These are phyloP conservation scores for Liasis olivaceus DNA, from an alignment of 2,797 vertebrate genomes.

Conservation along the genomic window DNA sequence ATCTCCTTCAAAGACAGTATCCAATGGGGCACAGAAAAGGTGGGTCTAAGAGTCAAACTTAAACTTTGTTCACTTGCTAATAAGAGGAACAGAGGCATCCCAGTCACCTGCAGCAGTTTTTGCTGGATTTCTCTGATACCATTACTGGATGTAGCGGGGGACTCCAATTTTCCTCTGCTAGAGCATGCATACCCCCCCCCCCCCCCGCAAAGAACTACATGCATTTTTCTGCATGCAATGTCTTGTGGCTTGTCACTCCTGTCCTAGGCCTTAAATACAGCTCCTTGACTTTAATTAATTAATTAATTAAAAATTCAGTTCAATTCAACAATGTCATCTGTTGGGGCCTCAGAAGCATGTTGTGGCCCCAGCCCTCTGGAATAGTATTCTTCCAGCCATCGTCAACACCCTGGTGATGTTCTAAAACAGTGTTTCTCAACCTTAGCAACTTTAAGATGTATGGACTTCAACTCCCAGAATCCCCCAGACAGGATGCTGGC, in stretches of 20 bases:
- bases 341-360: not conserved
- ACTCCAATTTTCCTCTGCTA: not conserved
- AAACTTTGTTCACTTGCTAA: not conserved
- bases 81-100: not conserved
- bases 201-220: too few relatives aligned
- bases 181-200: too few relatives aligned
- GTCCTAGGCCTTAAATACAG: not conserved
- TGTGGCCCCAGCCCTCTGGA: not conserved
- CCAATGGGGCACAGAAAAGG: slow-evolving; percentile 60
- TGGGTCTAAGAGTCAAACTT: slow-evolving; percentile 5
- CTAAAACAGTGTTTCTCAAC: not conserved
- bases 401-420: not conserved
- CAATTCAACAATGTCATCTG: not conserved
- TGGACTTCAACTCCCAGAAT: too few relatives aligned
- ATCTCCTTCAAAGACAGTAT: slow-evolving; percentile 1
- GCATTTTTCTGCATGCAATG: not conserved
- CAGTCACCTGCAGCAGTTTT: not conserved
- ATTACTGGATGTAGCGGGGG: not conserved
- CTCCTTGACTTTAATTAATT: not conserved
- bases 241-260: not conserved
- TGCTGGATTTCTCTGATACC: not conserved
- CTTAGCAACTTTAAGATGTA: too few relatives aligned
- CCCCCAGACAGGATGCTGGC: too few relatives aligned
- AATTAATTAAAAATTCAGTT: not conserved
- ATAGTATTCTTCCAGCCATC: not conserved